Percentiles rank a stretch among this genome's conserved stretches.
These are phyloP conservation scores for Muscicapa striata DNA, from an alignment of 2,797 vertebrate genomes.

Conservation along the genomic window DNA sequence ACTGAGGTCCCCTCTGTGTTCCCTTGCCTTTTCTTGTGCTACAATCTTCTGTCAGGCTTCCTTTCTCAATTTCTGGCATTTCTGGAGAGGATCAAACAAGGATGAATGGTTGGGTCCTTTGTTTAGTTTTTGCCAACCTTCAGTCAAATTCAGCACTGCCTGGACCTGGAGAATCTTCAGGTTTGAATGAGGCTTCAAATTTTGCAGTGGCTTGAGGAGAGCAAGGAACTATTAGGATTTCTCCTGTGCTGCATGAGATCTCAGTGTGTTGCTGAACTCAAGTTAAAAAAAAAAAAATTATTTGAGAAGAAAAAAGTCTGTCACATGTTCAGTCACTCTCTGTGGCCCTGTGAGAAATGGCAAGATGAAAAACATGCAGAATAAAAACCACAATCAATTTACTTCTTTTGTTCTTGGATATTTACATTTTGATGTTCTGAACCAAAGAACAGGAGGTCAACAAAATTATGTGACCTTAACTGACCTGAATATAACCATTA, in stretches of 20 bases:
- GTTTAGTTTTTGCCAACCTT: not conserved
- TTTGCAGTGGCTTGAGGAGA: accelerated
- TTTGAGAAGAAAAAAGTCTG: not conserved
- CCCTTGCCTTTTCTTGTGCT: not conserved
- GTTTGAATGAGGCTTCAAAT: not conserved
- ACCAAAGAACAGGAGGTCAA: not conserved
- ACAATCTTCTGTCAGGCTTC: not conserved
- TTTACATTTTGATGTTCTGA: not conserved
- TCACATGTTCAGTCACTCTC: not conserved
- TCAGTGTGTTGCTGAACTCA: not conserved
- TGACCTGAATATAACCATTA: not conserved
- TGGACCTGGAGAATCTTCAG: not conserved
- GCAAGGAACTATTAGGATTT: not conserved
- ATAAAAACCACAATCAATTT: not conserved
- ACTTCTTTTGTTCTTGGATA: not conserved
- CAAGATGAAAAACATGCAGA: not conserved
- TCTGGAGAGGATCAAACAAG: not conserved
- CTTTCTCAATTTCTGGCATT: not conserved
- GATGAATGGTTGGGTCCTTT: not conserved
- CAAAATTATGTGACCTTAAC: not conserved
- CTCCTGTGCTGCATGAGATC: not conserved
- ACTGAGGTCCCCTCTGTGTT: not conserved
- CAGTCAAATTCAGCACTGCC: not conserved
- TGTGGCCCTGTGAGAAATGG: not conserved
- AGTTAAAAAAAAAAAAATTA: not conserved